Base-by-base conservation (phyloP, 1,140 invertebrate genomes). In the Mya arenaria region DNA sequence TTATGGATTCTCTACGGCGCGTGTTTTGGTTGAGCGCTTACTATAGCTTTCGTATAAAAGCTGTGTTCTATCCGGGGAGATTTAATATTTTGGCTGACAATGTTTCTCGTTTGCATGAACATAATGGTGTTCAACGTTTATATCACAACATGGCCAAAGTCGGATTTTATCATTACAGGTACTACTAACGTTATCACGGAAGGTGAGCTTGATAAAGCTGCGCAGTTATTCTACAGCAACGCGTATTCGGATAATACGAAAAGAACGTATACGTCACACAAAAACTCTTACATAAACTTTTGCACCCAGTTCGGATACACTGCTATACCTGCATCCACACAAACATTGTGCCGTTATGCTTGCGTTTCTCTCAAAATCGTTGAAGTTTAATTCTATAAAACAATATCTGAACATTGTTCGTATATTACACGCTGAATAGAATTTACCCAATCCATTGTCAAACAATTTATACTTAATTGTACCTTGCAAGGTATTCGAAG, bases 161-260 rank as follows among this genome's bases (percentile, higher is more conserved):
- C 19, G 34, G 65, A n/a, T 66, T 68, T 68, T 68, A 4, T 68
- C 37, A 37, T 68, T 68, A 17, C 65, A 68, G 32, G 65, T 68
- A 44, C 36, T 65, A 34, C n/a, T n/a, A 34, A 19, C 23, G 28
- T 34, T 19, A 68, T 4, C 65, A 13, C 10, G 65, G 44, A 41
- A 39, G n/a, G 19, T n/a, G 65, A 41, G 17, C 39, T 68, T 17
- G 34, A 68, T 68, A 13, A 8, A 15, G 34, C 10, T n/a, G 37
- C 44, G 5, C 8, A 13, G 25, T 68, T 66, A 34, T 39, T n/a
- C 8, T 44, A 68, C 36, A 44, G 65, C 36, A 39, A 44, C 25
- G 65, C 65, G 34, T 68, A 39, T 13, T 41, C 65, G 10, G 34
- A 23, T 23, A 65, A 65, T 36, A 65, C 65, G 17, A 68, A 37